A percentile compares a stretch with the other conserved stretches of the same genome.
Conservation (phyloP, 2,797 vertebrate genomes). For the Phoebastria nigripes region DNA sequence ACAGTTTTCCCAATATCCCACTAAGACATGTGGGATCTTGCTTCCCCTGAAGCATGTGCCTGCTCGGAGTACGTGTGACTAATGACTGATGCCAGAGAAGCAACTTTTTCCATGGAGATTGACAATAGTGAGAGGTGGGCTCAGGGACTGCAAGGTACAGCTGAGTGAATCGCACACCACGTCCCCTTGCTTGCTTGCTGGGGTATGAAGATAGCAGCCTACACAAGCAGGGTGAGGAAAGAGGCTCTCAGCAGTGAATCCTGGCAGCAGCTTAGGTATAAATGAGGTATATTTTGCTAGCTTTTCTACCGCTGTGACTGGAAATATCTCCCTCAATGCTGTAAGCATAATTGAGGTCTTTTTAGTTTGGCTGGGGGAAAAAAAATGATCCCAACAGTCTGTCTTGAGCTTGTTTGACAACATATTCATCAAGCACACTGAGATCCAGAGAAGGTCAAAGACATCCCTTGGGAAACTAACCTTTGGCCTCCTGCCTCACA, state of each 20-base stretch:
- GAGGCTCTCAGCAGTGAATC: not conserved
- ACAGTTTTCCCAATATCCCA: not conserved
- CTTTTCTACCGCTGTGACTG: not conserved
- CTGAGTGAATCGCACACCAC: rapidly evolving
- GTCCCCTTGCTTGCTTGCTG: not conserved
- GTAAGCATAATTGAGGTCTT: not conserved
- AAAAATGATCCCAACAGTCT: not conserved
- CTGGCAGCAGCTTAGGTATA: not conserved
- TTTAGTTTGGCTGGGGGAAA: not conserved
- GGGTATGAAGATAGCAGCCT: not conserved
- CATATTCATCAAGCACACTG: not conserved
- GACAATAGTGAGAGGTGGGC: not conserved
- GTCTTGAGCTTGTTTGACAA: not conserved
- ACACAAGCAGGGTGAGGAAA: not conserved
- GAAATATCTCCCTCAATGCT: not conserved
- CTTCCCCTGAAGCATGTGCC: not conserved
- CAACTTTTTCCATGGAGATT: not conserved
- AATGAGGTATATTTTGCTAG: not conserved
- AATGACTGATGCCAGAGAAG: not conserved
- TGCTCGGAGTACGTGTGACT: not conserved
- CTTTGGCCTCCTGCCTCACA: not conserved
- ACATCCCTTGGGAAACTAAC: not conserved
- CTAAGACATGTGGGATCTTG: not conserved
- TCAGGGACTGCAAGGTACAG: not conserved
- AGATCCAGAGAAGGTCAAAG: not conserved